Conservation (phyloP, 2,113 vertebrate species). For the Acanthisitta chloris region DNA sequence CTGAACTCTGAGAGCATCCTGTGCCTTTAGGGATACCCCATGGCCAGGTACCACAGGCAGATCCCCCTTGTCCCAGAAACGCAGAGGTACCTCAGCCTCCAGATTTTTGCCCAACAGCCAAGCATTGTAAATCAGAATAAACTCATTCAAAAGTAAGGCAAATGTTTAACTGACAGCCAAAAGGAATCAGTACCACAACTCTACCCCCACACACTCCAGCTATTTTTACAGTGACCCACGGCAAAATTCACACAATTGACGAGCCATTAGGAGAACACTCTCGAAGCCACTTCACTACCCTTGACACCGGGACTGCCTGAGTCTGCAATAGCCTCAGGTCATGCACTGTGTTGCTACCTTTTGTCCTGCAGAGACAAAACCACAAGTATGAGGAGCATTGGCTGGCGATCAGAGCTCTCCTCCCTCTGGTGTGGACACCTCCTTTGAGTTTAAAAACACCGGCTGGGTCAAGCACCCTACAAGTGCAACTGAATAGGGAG, state of each 20-base stretch:
- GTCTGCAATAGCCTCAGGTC: not conserved
- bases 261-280: not conserved
- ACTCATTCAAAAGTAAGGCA: not conserved
- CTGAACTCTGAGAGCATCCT: not conserved
- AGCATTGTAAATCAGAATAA: not conserved
- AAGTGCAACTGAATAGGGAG: rapidly evolving
- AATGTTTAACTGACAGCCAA: not conserved
- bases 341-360: not conserved
- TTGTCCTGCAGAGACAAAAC: not conserved
- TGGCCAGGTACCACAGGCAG: not conserved
- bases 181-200: not conserved
- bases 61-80: not conserved
- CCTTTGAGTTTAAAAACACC: not conserved
- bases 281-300: not conserved
- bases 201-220: not conserved
- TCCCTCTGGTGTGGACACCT: not conserved
- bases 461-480: not conserved
- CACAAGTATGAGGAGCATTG: not conserved
- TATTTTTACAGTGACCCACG: constrained; percentile 36
- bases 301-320: not conserved
- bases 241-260: constrained; percentile 14
- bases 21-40: not conserved
- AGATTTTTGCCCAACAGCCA: not conserved
- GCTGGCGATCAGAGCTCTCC: not conserved
- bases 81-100: not conserved